Evolutionary conservation across 1,140 invertebrate species (phyloP), one percentile per base, ranked within the genome.

Genomic region (Nasonia longicornis): DNA sequence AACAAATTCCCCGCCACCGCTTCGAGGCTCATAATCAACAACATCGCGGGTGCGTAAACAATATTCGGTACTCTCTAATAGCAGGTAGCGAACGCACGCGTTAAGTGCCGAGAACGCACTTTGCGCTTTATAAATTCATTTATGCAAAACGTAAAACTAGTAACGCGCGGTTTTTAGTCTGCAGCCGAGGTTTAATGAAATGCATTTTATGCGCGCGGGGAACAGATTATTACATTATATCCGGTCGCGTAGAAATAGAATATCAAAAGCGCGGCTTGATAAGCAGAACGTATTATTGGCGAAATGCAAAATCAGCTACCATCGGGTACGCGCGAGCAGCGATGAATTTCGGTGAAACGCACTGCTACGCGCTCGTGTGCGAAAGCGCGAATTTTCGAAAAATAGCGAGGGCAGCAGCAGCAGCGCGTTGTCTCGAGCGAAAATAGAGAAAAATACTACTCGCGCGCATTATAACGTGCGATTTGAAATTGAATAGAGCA

Each of bases 401-500:
- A 26, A 69, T 26, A 26, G 31, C 20, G 58, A 3, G 45, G 7
- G 35, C 35, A 38, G 38, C 38, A 38, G 38, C 38, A 42, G 38
- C 16, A 52, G 12, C 2, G 48, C 48, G 48, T 52, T 16, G 48
- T 20, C 48, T 52, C 48, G 48, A 1, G 1, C 22, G 35, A 35
- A 77, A 66, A 77, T 77, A 45, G 63, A 77, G 75, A 77, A 77
- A 63, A 67, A 45, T 77, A 67, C 11, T 31, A 35, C 31, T 35
- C 31, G 3, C 38, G 48, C 29, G 75, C 75, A 67, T 77, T 66
- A 77, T 77, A 77, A 42, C 11, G 63, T 10, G 63, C 64, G 38
- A 77, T 77, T 38, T 77, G 52, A 77, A 66, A 76, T 77, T 77
- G 69, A 77, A 77, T 77, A 66, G 2, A 35, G 63, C 26, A 66